A percentile compares a stretch with the other conserved stretches of the same genome.
Conservation (phyloP, 2,797 vertebrate genomes). For the Avahi laniger region DNA sequence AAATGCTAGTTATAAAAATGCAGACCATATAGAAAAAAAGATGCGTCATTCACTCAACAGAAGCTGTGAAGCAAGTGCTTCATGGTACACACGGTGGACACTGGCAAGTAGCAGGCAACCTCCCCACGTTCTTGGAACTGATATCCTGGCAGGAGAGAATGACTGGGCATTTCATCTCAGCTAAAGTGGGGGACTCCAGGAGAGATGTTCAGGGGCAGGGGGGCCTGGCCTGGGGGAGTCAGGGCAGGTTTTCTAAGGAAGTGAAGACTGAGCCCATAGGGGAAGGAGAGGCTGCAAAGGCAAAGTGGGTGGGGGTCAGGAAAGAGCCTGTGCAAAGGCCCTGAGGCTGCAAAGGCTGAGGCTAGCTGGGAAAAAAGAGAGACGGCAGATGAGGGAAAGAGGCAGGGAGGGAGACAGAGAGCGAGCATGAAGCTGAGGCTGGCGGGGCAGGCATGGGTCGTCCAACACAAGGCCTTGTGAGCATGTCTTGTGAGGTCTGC, state of each 20-base stretch:
- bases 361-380: background rate
- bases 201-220: background rate
- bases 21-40: background rate
- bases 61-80: background rate
- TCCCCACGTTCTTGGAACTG: background rate
- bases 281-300: background rate
- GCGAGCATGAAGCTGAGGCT: no score
- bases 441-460: background rate
- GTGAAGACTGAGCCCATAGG: no score
- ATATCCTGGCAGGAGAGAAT: background rate
- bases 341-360: background rate
- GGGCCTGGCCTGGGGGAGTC: background rate
- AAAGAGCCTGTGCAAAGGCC: background rate
- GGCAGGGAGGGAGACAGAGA: background rate
- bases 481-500: no score
- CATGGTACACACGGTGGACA: rapidly evolving
- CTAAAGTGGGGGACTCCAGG: background rate
- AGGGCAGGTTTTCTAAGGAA: background rate
- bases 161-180: rapidly evolving
- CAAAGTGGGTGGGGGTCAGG: background rate
- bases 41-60: no score
- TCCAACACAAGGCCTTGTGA: background rate
- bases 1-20: background rate
- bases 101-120: rapidly evolving
- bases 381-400: background rate